Conservation (phyloP, 2,888 invertebrate species). For the Chrysolina oricalcia region DNA sequence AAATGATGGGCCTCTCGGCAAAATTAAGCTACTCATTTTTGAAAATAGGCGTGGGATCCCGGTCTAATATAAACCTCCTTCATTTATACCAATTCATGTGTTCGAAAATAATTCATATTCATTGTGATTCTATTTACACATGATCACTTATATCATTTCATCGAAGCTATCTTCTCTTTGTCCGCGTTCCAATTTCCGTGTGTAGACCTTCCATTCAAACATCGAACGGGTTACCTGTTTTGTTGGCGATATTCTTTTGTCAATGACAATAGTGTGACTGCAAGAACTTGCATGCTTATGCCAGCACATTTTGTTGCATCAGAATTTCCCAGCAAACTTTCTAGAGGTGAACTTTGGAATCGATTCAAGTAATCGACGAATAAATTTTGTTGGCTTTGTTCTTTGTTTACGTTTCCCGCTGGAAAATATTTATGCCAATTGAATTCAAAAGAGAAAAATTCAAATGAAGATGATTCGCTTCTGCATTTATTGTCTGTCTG, state of each 20-base stretch:
- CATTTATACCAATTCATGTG: no score
- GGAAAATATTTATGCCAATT: conserved; percentile 18
- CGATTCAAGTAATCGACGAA: conserved; percentile 11
- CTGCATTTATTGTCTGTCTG: conserved; percentile 14
- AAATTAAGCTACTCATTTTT: no score
- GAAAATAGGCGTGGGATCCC: no score
- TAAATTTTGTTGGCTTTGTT: conserved; percentile 12
- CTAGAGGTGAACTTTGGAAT: conserved; percentile 1
- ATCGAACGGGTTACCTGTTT: background rate
- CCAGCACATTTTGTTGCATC: conserved; percentile 7
- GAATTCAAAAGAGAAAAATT: conserved; percentile 11
- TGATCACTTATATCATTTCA: background rate
- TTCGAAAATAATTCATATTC: no score
- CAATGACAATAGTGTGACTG: background rate
- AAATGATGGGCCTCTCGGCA: no score
- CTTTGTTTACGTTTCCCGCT: conserved; percentile 15
- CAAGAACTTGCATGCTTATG: background rate
- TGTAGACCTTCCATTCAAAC: background rate
- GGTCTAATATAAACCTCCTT: no score
- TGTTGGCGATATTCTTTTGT: background rate
- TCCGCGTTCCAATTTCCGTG: background rate
- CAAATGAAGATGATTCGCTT: conserved; percentile 16
- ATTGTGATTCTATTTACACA: no score
- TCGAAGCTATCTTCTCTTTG: background rate
- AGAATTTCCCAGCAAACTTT: conserved; percentile 3